Evolutionary conservation across 2,888 invertebrate species (phyloP).

Genomic region (Eretmocerus hayati): DNA sequence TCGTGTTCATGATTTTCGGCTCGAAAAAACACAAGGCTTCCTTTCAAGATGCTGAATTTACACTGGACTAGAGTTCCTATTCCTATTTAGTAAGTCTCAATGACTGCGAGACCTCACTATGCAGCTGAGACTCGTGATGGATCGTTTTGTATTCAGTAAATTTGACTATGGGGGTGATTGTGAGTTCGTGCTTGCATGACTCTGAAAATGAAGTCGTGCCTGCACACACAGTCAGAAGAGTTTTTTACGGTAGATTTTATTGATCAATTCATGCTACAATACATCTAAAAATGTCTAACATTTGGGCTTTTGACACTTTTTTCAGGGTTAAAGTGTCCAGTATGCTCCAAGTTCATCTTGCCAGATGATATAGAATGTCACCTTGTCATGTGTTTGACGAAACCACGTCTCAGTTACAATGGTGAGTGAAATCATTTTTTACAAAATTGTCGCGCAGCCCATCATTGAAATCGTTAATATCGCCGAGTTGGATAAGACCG

Average conservation of each 20-base stretch:
- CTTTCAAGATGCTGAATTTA: no score
- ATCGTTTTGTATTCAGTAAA: constrained; percentile 21
- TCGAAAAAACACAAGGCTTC: no score
- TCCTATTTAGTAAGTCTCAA: no score
- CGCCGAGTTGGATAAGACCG: no score
- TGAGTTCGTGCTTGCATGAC: constrained; percentile 44
- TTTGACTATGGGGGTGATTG: constrained; percentile 44
- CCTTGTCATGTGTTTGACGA: constrained; percentile 98
- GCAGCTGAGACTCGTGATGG: constrained; percentile 26
- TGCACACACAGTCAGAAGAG: constrained; percentile 39
- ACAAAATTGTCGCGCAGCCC: no score
- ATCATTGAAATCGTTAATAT: no score
- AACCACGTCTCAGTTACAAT: constrained; percentile 97
- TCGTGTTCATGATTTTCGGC: not conserved
- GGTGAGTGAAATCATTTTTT: constrained; percentile 75
- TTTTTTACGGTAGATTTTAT: constrained; percentile 38
- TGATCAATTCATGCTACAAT: no score
- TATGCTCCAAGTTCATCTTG: constrained; percentile 96
- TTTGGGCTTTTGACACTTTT: constrained; percentile 41
- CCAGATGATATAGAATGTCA: constrained; percentile 99
- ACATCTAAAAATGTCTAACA: no score
- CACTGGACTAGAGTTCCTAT: no score
- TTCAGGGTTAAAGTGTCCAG: constrained; percentile 97
- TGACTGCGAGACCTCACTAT: no score
- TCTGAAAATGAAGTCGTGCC: constrained; percentile 43